Evolutionary conservation across 2,113 vertebrate species (phyloP), one percentile per base, ranked within the genome.

Genomic region (Apteryx owenii): DNA sequence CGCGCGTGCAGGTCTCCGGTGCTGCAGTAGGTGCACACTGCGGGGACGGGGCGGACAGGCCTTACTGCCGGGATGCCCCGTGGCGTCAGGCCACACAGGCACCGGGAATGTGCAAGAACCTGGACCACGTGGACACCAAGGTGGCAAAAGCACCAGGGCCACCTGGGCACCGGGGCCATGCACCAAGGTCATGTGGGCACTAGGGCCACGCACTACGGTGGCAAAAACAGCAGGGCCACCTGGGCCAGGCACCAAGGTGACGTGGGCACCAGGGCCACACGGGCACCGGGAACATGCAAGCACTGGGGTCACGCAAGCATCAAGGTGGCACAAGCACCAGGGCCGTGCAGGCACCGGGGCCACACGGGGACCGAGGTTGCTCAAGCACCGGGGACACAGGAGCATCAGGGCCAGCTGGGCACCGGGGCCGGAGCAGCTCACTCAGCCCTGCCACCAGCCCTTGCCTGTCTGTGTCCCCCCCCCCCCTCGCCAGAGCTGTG

Each of bases 21-120:
- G 94, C 99, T 98, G 98, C 98, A 99, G 98, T 99, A 99, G 84
- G 99, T 99, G 87, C 99, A 99, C 99, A 99, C 99, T 99, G 97
- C 72, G 26, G 3, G 82, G 71, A 87, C 3, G 4, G 31, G 50
- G 2, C 46, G 61, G 5, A 42, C 2, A 10, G 7, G 14, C 22
- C 13, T 89, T 10, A 70, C 33, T 4, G 0, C 80, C 1, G 4
- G 72, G 17, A 81, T 68, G 48, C 64, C 64, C 76, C n/a, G 12
- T 5, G 10, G 81, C 22, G 48, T 48, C 5, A 11, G 71, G 29
- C 28, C 13, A 0, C 1, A 13, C 7, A 6, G 29, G 26, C 14
- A 9, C 38, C 23, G 18, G 9, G 44, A 33, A 19, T 4, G 56
- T 9, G 56, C 56, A 10, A 19, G 56, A 58, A 58, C 29, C 14